Evolutionary conservation across 2,888 invertebrate genomes (phyloP).

Genomic region (Ernsta delagoae): DNA sequence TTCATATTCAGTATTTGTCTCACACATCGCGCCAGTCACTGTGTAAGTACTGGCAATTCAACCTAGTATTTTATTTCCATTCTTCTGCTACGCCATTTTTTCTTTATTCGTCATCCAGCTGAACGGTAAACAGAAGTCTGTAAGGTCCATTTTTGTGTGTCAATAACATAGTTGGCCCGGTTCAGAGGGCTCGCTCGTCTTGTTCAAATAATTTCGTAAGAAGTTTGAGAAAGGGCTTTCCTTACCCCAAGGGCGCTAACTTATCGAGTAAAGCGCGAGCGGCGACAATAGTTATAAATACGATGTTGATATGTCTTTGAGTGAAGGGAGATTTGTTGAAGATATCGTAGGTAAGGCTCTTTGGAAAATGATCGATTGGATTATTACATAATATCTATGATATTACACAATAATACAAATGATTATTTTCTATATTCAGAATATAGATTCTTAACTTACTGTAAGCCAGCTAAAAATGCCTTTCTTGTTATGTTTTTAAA

Average conservation of each 20-base stretch:
- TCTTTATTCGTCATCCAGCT: conserved; percentile 40
- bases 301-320: conserved; percentile 26
- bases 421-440: too few relatives aligned
- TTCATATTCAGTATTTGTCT: conserved; percentile 61
- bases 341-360: not conserved
- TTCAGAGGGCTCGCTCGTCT: conserved; percentile 49
- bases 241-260: conserved; percentile 63
- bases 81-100: conserved; percentile 43
- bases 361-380: not conserved
- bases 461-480: too few relatives aligned
- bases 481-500: too few relatives aligned
- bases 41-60: conserved; percentile 63
- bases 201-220: conserved; percentile 79
- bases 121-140: conserved; percentile 27
- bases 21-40: conserved; percentile 58
- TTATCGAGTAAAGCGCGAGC: conserved; percentile 62
- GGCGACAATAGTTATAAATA: conserved; percentile 46
- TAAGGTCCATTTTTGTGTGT: conserved; percentile 56
- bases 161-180: conserved; percentile 41
- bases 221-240: conserved; percentile 73
- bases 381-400: not conserved
- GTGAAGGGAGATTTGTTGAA: conserved; percentile 11
- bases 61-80: conserved; percentile 58
- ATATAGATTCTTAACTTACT: too few relatives aligned
- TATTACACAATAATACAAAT: too few relatives aligned